Percentiles rank a stretch among this genome's conserved stretches.
Evolutionary conservation across 2,797 vertebrate genomes (phyloP).

Genomic region (Argya squamiceps): DNA sequence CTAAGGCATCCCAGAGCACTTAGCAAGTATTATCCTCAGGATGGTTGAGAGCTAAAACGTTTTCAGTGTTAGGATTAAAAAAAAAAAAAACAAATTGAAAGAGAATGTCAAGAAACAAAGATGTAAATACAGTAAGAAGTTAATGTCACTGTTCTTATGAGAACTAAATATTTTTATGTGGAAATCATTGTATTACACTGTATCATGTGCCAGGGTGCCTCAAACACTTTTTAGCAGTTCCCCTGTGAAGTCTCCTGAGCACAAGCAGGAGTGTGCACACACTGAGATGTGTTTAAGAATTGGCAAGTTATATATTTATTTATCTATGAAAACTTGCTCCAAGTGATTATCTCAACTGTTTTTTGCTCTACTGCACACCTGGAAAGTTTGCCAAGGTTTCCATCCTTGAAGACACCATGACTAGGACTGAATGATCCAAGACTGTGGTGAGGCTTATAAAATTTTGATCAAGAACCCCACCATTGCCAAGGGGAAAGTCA

Average conservation of each 20-base stretch:
- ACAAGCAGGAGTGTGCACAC: neutral
- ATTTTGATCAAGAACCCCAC: neutral
- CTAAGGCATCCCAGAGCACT: neutral
- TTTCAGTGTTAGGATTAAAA: neutral
- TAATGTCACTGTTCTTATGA: neutral
- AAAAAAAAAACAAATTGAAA: slow-evolving; percentile 5
- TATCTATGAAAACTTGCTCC: neutral
- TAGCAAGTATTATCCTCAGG: neutral
- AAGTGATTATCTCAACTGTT: neutral
- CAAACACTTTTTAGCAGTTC: neutral
- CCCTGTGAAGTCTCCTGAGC: neutral
- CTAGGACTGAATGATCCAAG: neutral
- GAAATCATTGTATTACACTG: neutral
- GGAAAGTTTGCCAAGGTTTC: neutral
- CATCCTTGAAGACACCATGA: neutral
- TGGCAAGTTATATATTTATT: neutral
- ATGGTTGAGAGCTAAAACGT: slow-evolving; percentile 11
- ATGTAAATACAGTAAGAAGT: neutral
- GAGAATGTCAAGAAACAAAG: neutral
- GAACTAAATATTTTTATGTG: neutral
- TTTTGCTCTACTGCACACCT: neutral
- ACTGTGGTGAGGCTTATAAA: neutral
- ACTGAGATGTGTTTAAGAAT: neutral
- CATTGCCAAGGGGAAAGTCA: neutral
- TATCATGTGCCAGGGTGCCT: neutral